Conservation (phyloP, 2,888 invertebrate species). For the Andrena praecox region DNA sequence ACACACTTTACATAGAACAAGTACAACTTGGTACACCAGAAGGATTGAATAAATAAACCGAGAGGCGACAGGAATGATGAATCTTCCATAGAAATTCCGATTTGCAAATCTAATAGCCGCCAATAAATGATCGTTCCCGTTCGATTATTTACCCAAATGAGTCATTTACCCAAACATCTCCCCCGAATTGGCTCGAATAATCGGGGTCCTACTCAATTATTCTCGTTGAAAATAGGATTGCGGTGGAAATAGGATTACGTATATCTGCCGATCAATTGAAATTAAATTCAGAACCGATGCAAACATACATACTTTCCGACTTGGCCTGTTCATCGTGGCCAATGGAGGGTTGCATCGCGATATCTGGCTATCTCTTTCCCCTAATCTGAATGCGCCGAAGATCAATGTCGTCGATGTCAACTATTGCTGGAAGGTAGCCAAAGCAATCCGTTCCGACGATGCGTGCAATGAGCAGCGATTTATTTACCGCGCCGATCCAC, state of each 20-base stretch:
- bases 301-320: background rate
- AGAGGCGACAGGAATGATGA: too few relatives aligned
- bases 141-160: too few relatives aligned
- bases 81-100: too few relatives aligned
- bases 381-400: constrained; percentile 71
- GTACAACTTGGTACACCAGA: too few relatives aligned
- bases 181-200: too few relatives aligned
- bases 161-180: too few relatives aligned
- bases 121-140: too few relatives aligned
- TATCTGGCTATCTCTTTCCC: constrained; percentile 34
- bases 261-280: background rate
- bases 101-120: too few relatives aligned
- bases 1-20: too few relatives aligned
- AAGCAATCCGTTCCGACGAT: constrained; percentile 73
- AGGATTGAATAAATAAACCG: too few relatives aligned
- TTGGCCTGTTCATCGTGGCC: background rate
- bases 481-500: constrained; percentile 68
- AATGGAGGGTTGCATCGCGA: background rate
- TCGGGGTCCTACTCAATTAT: too few relatives aligned
- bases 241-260: background rate
- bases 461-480: constrained; percentile 74
- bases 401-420: constrained; percentile 71
- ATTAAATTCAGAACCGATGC: background rate
- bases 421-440: constrained; percentile 71
- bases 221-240: too few relatives aligned